Conservation (phyloP, 2,888 invertebrate genomes). For the Dicyrtomina minuta region DNA sequence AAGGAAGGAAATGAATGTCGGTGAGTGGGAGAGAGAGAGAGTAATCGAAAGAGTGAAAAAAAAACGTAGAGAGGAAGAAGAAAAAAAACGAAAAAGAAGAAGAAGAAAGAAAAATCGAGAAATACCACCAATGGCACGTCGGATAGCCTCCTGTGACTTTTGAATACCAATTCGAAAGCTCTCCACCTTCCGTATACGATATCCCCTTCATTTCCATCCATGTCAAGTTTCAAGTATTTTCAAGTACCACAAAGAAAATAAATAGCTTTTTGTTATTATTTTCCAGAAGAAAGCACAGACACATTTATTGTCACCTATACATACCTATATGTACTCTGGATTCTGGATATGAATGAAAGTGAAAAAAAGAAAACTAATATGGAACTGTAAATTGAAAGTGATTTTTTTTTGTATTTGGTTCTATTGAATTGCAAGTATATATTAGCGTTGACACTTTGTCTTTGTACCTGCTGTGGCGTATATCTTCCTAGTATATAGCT, state of each 20-base stretch:
- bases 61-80: background rate
- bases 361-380: no score
- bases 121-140: constrained; percentile 49
- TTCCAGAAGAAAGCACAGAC: no score
- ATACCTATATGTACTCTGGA: no score
- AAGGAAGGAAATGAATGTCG: constrained; percentile 32
- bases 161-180: constrained; percentile 51
- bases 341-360: no score
- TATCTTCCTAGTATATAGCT: no score
- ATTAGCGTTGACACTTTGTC: no score
- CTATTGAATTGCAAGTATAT: no score
- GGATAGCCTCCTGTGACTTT: constrained; percentile 52
- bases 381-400: no score
- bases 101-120: background rate
- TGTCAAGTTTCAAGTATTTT: no score
- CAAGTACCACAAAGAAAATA: constrained; percentile 3
- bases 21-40: constrained; percentile 9
- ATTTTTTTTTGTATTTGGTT: no score
- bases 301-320: no score
- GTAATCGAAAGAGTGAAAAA: background rate
- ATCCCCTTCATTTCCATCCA: constrained; percentile 35
- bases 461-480: no score
- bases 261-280: background rate
- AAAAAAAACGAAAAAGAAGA: background rate
- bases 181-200: constrained; percentile 47